phyloP scores from a whole-genome alignment of 2,113 vertebrate genomes.

The Pagrus major region DNA sequence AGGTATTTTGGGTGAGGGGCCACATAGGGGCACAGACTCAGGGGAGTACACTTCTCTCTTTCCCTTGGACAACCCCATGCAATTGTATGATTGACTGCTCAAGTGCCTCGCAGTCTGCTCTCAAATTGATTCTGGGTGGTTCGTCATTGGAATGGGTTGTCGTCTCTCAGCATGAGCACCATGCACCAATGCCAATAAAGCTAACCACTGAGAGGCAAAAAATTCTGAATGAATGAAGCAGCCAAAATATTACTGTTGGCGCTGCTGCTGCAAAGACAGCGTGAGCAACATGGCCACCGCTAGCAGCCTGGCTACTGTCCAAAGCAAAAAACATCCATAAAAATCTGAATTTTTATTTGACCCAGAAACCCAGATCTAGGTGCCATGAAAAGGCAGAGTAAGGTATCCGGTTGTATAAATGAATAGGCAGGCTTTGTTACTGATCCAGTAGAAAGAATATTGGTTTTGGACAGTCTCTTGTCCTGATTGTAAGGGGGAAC shows the following conservation, averaged over 20 bases:
- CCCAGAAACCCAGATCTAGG: no score
- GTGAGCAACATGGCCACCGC: no score
- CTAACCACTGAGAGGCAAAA: background rate
- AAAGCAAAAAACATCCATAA: no score
- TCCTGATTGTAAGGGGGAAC: no score
- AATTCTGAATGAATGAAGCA: background rate
- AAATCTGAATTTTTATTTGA: no score
- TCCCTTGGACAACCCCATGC: background rate
- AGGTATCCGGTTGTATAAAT: no score
- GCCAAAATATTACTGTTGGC: background rate
- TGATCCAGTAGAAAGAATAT: no score
- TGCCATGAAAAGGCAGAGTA: no score
- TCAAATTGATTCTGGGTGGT: background rate
- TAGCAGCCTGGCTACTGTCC: no score
- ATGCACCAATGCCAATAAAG: background rate
- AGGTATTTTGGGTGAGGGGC: background rate
- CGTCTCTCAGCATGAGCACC: background rate
- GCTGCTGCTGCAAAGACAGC: no score
- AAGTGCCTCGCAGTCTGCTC: background rate
- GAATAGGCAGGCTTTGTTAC: no score
- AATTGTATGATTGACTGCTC: background rate
- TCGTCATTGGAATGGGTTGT: background rate
- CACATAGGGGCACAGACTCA: background rate
- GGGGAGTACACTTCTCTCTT: background rate
- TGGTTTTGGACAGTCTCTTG: no score